phyloP scores from a whole-genome alignment of 2,888 invertebrate species.

The Synanthedon formicaeformis region DNA sequence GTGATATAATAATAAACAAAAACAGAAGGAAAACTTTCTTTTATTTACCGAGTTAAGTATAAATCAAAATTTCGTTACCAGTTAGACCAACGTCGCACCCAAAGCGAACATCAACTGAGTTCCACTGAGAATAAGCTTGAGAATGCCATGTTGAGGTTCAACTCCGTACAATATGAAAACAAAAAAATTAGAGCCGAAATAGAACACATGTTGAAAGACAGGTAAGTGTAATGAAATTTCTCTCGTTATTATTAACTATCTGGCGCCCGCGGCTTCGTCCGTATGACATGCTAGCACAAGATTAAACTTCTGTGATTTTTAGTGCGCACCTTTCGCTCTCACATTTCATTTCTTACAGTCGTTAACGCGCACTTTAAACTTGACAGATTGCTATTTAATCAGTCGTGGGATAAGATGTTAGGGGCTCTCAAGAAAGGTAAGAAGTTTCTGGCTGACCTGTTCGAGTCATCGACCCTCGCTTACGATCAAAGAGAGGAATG shows the following conservation, averaged over 20 bases:
- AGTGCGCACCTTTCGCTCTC: too few relatives aligned
- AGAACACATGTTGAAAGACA: conserved; percentile 78
- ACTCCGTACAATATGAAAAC: conserved; percentile 73
- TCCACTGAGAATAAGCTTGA: conserved; percentile 76
- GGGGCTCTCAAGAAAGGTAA: conserved; percentile 67
- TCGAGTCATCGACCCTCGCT: conserved; percentile 83
- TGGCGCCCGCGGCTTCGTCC: too few relatives aligned
- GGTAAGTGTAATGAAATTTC: conserved; percentile 26
- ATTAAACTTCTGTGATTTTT: too few relatives aligned
- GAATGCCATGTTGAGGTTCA: conserved; percentile 73
- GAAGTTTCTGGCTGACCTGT: conserved; percentile 78
- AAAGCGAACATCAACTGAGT: conserved; percentile 56
- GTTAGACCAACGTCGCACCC: conserved; percentile 35
- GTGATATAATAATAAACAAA: too few relatives aligned
- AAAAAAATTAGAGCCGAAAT: conserved; percentile 76
- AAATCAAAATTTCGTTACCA: conserved; percentile 9
- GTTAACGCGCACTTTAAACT: neutral
- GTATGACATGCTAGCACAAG: too few relatives aligned
- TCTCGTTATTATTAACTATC: too few relatives aligned
- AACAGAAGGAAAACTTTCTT: too few relatives aligned
- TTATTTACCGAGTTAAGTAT: too few relatives aligned
- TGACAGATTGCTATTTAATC: conserved; percentile 75
- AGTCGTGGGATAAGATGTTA: conserved; percentile 75
- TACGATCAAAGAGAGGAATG: conserved; percentile 83
- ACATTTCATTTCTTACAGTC: too few relatives aligned